phyloP scores from a whole-genome alignment of 2,113 vertebrate genomes.

The Rhinoptilus africanus region DNA sequence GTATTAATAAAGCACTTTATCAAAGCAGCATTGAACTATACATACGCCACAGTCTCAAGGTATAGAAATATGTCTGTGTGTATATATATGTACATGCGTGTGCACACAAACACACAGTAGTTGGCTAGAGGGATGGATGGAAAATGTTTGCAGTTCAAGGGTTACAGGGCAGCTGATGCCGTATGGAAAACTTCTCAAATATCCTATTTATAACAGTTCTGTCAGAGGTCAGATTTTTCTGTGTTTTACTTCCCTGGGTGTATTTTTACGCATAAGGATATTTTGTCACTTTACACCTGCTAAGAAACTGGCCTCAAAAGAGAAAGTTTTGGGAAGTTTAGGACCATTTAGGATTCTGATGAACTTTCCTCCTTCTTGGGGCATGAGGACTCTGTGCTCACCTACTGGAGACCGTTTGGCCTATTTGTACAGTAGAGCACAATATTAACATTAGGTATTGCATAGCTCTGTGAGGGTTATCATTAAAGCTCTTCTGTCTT shows the following conservation, averaged over 20 bases:
- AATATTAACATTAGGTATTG: background rate
- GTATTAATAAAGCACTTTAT: background rate
- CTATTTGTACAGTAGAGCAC: background rate
- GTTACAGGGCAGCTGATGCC: constrained; percentile 69
- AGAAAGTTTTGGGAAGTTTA: background rate
- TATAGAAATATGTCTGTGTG: background rate
- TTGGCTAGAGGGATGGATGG: background rate
- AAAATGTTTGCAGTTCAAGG: background rate
- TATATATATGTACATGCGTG: too few species aligned
- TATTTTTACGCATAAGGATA: constrained; percentile 62
- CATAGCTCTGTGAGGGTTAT: background rate
- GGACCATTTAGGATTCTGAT: background rate
- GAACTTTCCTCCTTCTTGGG: background rate
- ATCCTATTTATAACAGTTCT: constrained; percentile 73
- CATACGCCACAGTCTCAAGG: too few species aligned
- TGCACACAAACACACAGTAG: too few species aligned
- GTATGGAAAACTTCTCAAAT: constrained; percentile 71
- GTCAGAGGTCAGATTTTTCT: constrained; percentile 65
- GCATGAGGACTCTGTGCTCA: rapidly evolving
- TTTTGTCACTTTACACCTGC: constrained; percentile 32
- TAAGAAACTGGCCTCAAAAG: background rate
- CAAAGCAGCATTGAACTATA: background rate
- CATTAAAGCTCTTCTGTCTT: background rate
- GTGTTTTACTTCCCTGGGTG: constrained; percentile 45
- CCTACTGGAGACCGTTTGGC: rapidly evolving